Evolutionary conservation across 2,113 vertebrate genomes (phyloP), one percentile per base, ranked within the genome.

Genomic region (Odocoileus virginianus): DNA sequence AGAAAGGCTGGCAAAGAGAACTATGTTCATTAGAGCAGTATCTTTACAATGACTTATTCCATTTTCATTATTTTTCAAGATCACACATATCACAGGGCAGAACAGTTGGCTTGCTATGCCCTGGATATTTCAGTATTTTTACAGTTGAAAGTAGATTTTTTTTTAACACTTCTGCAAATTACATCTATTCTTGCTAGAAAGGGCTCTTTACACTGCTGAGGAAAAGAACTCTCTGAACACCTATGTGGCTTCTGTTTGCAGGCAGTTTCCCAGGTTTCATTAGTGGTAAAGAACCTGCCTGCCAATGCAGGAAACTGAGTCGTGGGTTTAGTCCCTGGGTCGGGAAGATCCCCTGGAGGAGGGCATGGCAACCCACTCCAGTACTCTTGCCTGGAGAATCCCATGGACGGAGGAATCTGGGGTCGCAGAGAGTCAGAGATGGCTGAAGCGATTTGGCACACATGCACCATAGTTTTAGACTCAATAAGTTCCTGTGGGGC

Each of bases 151-250:
- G 95, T 90, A 64, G 74, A 87, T 96, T 58, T 91, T 97, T 58
- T 91, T 97, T 95, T 25, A 98, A 89, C 89, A 93, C 74, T 87
- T 97, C 64, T 57, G 55, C 52, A 97, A 60, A 76, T 76, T 76
- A 76, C 40, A 76, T 40, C 40, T 76, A 27, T 76, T 76, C 40
- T 43, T 27, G 40, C 28, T 81, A 50, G 45, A 81, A 81, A 81
- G 16, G 28, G 45, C 28, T 33, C 15, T 61, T 97, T 50, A 43
- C 71, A 88, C 36, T 79, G 92, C 30, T 89, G 61, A 89, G 82
- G 47, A 57, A 87, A 82, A 87, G 60, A 91, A 36, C 15, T 28
- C 79, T 40, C 90, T 71, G 43, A 57, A 78, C 52, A 50, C 74
- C 21, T 25, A 3, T 0, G 40, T 23, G 54, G 40, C 58, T 79